Conservation (phyloP, 1,140 invertebrate genomes). For the Teleopsis dalmanni region DNA sequence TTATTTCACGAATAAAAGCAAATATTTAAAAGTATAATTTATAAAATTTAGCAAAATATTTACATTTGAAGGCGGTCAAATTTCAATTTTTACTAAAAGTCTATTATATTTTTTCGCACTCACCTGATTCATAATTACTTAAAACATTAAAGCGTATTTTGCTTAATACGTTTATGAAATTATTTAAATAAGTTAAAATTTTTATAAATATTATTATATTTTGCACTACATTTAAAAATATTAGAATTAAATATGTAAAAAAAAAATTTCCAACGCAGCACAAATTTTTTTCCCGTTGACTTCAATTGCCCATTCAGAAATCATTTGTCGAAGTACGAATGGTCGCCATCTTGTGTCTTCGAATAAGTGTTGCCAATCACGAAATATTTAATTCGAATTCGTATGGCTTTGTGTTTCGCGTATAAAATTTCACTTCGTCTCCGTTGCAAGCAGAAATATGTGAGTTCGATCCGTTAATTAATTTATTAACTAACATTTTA, state of each 20-base stretch:
- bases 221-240: conserved; percentile 6
- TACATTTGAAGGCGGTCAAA: conserved; percentile 25
- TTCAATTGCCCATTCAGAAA: conserved; percentile 14
- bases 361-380: conserved; percentile 11
- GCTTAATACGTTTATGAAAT: conserved; percentile 40
- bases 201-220: conserved; percentile 6
- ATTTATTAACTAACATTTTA: no score
- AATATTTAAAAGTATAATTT: conserved; percentile 28
- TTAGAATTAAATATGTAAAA: conserved; percentile 6
- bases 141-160: conserved; percentile 33
- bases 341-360: conserved; percentile 18
- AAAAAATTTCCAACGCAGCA: conserved; percentile 18
- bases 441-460: no score
- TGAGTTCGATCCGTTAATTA: no score
- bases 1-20: conserved; percentile 1
- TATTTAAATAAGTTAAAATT: no score
- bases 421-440: no score
- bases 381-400: not conserved
- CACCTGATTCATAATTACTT: conserved; percentile 45
- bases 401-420: not conserved
- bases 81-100: conserved; percentile 30
- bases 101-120: conserved; percentile 29
- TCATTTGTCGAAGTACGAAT: conserved; percentile 17
- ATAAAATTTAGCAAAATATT: conserved; percentile 25
- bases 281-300: conserved; percentile 13